Percentiles rank a stretch among this genome's conserved stretches.
These are phyloP conservation scores for Trematocara nigrifrons DNA, from an alignment of 2,113 vertebrate genomes.

Conservation along the genomic window DNA sequence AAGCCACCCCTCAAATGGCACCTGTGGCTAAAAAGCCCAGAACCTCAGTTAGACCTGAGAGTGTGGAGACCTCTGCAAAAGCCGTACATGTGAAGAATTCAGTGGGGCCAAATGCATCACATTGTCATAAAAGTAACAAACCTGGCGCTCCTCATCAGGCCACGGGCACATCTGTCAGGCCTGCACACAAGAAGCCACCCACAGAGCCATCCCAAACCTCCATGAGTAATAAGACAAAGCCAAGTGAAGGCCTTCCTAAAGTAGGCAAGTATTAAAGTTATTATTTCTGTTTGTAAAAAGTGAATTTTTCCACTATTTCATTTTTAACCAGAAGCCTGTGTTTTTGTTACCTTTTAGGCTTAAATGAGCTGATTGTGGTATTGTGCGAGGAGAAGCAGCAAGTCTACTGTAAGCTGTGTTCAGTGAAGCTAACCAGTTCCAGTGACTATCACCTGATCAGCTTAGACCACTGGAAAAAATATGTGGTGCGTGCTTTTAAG, in stretches of 20 bases:
- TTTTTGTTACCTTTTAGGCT: constrained; percentile 6
- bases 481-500: constrained; percentile 26
- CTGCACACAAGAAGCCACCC: neutral
- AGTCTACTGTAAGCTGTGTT: constrained; percentile 50
- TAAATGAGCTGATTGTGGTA: constrained; percentile 8
- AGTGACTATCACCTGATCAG: neutral
- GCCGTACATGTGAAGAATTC: neutral
- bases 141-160: neutral
- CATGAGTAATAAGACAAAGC: neutral
- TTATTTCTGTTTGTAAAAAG: neutral
- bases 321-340: neutral
- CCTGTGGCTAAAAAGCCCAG: neutral
- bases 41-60: neutral
- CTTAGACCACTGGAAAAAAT: constrained; percentile 6
- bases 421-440: neutral
- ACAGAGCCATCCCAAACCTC: neutral
- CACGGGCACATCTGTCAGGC: neutral
- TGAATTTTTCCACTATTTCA: neutral
- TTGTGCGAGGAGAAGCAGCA: neutral
- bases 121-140: neutral
- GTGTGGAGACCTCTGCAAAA: neutral
- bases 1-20: neutral
- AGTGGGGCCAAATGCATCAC: neutral
- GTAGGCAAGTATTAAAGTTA: constrained; percentile 28
- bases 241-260: neutral